phyloP scores from a whole-genome alignment of 2,888 invertebrate genomes.

The Diarsia mendica region DNA sequence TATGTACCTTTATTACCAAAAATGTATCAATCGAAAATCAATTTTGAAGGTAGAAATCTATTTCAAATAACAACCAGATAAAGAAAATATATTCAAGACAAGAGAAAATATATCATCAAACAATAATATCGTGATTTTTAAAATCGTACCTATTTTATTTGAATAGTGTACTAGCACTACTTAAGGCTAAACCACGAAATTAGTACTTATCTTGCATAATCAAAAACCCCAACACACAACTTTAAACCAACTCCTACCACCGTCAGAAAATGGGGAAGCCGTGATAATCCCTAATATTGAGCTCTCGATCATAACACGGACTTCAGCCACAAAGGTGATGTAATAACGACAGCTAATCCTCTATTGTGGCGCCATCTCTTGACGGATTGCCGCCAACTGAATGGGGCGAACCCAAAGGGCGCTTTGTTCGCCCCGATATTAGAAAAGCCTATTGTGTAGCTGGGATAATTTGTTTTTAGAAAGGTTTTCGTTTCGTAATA shows the following conservation, averaged over 20 bases:
- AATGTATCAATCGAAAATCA: too few species aligned
- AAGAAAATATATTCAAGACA: too few species aligned
- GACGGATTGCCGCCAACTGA: conserved; percentile 86
- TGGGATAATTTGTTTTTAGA: conserved; percentile 84
- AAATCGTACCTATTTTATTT: too few species aligned
- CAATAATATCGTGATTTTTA: too few species aligned
- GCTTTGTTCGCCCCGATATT: conserved; percentile 85
- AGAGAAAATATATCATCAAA: too few species aligned
- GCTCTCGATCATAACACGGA: conserved; percentile 86
- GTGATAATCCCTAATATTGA: conserved; percentile 89
- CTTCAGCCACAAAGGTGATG: conserved; percentile 85
- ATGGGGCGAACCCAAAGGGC: conserved; percentile 85
- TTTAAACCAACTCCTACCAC: conserved; percentile 39
- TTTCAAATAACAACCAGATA: too few species aligned
- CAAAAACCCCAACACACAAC: conserved; percentile 29
- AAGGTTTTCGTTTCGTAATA: conserved; percentile 70
- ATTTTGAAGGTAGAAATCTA: too few species aligned
- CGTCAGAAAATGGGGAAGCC: conserved; percentile 80
- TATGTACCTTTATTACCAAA: too few species aligned
- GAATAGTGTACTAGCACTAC: too few species aligned
- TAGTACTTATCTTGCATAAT: conserved; percentile 6
- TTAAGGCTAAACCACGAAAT: background rate
- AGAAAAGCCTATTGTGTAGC: conserved; percentile 81
- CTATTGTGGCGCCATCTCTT: conserved; percentile 89
- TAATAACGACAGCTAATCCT: conserved; percentile 89